phyloP scores from a whole-genome alignment of 2,113 vertebrate genomes.

The Chitala chitala region DNA sequence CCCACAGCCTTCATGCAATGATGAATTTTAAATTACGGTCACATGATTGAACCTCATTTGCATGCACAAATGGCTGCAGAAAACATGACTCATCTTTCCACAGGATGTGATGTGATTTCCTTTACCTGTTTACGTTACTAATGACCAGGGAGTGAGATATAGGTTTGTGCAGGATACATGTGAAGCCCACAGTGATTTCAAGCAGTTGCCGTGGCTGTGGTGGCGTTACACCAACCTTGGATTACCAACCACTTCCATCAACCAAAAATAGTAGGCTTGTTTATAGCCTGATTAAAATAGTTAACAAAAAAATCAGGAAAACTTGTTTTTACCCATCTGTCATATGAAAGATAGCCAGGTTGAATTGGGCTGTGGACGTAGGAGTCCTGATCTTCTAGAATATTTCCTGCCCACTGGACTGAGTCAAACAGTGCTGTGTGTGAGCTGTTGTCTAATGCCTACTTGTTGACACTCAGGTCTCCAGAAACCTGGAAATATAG shows the following conservation, averaged over 20 bases:
- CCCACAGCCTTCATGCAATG: too few species aligned
- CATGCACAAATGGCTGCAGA: too few species aligned
- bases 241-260: not conserved
- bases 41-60: too few species aligned
- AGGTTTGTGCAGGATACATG: not conserved
- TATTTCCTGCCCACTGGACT: slow-evolving; percentile 41
- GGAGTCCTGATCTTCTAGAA: slow-evolving; percentile 40
- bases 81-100: too few species aligned
- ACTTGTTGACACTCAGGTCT: slow-evolving; percentile 1
- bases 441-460: slow-evolving; percentile 4
- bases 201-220: not conserved
- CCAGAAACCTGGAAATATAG: slow-evolving; percentile 9
- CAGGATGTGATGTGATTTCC: too few species aligned
- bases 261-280: slow-evolving; percentile 7
- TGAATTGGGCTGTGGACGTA: slow-evolving; percentile 28
- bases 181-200: not conserved
- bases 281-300: slow-evolving; percentile 20
- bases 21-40: too few species aligned
- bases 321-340: slow-evolving; percentile 20
- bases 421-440: slow-evolving; percentile 33
- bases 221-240: not conserved
- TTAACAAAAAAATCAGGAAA: not conserved
- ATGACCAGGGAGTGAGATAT: too few species aligned
- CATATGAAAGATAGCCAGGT: slow-evolving; percentile 27
- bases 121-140: too few species aligned